Base-by-base conservation (phyloP, 2,113 vertebrate species). In the Silurus glanis region DNA sequence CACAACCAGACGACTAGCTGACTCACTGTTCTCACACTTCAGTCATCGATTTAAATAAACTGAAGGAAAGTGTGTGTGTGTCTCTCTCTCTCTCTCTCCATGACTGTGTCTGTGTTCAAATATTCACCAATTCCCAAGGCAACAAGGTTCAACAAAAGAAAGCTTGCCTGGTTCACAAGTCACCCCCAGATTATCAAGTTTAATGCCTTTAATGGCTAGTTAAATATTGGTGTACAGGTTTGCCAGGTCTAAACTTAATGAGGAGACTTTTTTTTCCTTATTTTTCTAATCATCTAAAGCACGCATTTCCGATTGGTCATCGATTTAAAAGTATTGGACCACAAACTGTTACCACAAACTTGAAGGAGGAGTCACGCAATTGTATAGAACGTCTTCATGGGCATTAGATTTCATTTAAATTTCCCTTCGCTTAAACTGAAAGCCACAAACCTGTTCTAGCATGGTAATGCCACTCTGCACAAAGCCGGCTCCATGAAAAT, bases 11-110 rank as follows among this genome's bases (percentile, higher is more conserved):
- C 13, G 51, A 53, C 17, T 37, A 14, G 17, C 59, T 66, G 83
- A 64, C 47, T 84, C 37, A 62, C 45, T 12, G 58, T 58, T 53
- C 61, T 76, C 71, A 61, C 71, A 61, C 83, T 58, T 79, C 83
- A 6, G 47, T 56, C 17, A 37, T 17, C 0, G 7, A 37, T 6
- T 12, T 53, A 61, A 75, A 64, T 28, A 49, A 37, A 74, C 69
- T 49, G 71, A 75, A 37, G 2, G 21, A 67, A 62, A 47, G 37
- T 16, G 51, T 55, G 28, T 71, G 67, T 37, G 37, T 37, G 23
- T 25, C 3, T 64, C 21, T 37, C 37, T 37, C 2, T 37, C 37
- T 37, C 37, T 37, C 37, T 37, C 2, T 37, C 37, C 37, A 37
- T 37, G 9, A 9, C 21, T 9, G 23, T 25, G n/a, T 56, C 8